Percentiles rank a stretch among this genome's conserved stretches.
phyloP scores from a whole-genome alignment of 2,113 vertebrate species.

The Brachionichthys hirsutus region DNA sequence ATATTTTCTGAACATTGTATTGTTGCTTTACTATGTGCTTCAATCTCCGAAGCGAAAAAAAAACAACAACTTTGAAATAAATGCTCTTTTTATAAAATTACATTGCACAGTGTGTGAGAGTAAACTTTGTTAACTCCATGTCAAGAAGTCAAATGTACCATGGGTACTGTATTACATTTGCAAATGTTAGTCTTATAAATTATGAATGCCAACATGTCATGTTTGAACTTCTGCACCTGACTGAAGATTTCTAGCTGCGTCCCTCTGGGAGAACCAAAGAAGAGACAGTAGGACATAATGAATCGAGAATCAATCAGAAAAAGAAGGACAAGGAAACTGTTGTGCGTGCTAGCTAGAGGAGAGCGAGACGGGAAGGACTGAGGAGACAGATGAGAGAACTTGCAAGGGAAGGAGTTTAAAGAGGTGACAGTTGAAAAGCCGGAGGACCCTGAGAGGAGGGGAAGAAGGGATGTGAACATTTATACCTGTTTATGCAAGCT shows the following conservation, averaged over 20 bases:
- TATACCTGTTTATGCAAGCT: slow-evolving; percentile 37
- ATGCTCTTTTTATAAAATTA: slow-evolving; percentile 85
- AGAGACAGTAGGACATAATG: slow-evolving; percentile 8
- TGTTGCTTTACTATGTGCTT: slow-evolving; percentile 99
- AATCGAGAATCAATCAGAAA: slow-evolving; percentile 18
- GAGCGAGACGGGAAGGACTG: slow-evolving; percentile 6
- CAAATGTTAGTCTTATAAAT: too few species aligned
- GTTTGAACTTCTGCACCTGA: slow-evolving; percentile 32
- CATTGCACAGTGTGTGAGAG: slow-evolving; percentile 21
- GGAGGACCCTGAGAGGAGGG: slow-evolving; percentile 5
- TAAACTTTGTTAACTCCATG: slow-evolving; percentile 8
- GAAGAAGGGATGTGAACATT: slow-evolving; percentile 20
- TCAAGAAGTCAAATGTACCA: not conserved
- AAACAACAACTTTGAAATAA: slow-evolving; percentile 91
- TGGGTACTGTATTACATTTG: too few species aligned
- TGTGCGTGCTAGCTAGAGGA: slow-evolving; percentile 12
- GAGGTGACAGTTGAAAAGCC: not conserved
- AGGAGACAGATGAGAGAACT: not conserved
- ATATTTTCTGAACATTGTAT: slow-evolving; percentile 99
- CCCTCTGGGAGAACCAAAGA: slow-evolving; percentile 26
- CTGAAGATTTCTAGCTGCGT: slow-evolving; percentile 3
- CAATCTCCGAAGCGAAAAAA: slow-evolving; percentile 91
- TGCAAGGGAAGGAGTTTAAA: not conserved
- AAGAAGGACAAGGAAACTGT: slow-evolving; percentile 6
- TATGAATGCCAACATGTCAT: too few species aligned